Conservation (phyloP, 2,113 vertebrate genomes). For the Ellobius talpinus region DNA sequence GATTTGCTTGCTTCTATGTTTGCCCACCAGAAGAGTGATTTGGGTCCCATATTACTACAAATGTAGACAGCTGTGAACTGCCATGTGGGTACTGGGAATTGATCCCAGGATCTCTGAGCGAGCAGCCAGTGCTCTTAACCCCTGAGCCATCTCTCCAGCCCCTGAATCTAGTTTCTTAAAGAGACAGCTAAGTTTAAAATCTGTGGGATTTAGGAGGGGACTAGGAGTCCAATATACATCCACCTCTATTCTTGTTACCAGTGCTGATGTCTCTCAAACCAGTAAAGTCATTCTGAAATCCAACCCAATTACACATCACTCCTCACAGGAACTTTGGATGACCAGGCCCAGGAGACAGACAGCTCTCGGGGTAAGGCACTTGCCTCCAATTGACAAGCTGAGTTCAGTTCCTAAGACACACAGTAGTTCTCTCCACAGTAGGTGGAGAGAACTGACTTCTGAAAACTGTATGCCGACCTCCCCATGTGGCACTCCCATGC, state of each 20-base stretch:
- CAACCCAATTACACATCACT: not conserved
- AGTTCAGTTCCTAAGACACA: not conserved
- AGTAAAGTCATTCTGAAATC: not conserved
- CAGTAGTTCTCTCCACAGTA: too few species aligned
- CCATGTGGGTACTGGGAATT: not conserved
- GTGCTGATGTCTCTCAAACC: not conserved
- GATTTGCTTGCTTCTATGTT: not conserved
- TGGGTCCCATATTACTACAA: not conserved
- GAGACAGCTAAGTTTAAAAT: not conserved
- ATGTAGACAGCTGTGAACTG: not conserved
- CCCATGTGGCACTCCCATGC: not conserved
- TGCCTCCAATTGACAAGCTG: not conserved
- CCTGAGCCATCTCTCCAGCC: not conserved
- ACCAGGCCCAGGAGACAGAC: not conserved
- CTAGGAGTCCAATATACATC: not conserved
- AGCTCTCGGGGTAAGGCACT: not conserved
- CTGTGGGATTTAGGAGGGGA: not conserved
- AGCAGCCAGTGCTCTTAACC: not conserved
- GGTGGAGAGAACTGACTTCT: not conserved
- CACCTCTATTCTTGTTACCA: not conserved
- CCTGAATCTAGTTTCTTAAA: constrained; percentile 16
- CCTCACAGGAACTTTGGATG: not conserved
- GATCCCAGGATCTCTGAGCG: not conserved
- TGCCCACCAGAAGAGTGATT: not conserved
- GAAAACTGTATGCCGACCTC: not conserved